Conservation (phyloP, 2,888 invertebrate genomes). For the Eumacrocentrus americanus region DNA sequence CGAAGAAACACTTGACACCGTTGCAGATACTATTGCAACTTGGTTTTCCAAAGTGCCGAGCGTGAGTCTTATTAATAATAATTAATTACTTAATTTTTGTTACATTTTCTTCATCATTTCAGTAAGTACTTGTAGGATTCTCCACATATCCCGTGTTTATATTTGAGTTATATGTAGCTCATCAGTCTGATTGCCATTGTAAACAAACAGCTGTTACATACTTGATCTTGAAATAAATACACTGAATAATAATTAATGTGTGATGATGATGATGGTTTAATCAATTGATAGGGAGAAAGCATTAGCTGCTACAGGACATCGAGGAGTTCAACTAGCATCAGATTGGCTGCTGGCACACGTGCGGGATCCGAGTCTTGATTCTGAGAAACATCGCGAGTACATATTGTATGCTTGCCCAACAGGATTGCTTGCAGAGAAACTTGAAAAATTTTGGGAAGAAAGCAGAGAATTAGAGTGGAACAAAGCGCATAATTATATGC, state of each 20-base stretch:
- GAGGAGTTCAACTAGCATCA: conserved; percentile 85
- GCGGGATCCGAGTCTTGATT: conserved; percentile 81
- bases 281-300: conserved; percentile 91
- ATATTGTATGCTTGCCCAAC: conserved; percentile 87
- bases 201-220: conserved; percentile 51
- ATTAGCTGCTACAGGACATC: conserved; percentile 86
- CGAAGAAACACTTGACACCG: conserved; percentile 76
- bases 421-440: conserved; percentile 73
- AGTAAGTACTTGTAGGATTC: too few relatives aligned
- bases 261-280: neutral
- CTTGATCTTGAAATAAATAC: conserved; percentile 8
- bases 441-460: conserved; percentile 79
- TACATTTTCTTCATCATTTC: too few relatives aligned
- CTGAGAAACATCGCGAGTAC: conserved; percentile 80
- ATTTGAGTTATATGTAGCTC: neutral
- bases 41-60: conserved; percentile 87
- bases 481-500: conserved; percentile 87
- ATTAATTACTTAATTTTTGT: too few relatives aligned
- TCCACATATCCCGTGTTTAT: neutral
- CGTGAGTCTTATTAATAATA: conserved; percentile 71
- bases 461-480: conserved; percentile 82
- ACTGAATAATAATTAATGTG: neutral
- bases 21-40: conserved; percentile 84
- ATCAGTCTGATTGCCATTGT: conserved; percentile 21
- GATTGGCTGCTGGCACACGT: conserved; percentile 92